Base-by-base conservation (phyloP, 2,113 vertebrate genomes). In the Apistogramma diplotaenia region DNA sequence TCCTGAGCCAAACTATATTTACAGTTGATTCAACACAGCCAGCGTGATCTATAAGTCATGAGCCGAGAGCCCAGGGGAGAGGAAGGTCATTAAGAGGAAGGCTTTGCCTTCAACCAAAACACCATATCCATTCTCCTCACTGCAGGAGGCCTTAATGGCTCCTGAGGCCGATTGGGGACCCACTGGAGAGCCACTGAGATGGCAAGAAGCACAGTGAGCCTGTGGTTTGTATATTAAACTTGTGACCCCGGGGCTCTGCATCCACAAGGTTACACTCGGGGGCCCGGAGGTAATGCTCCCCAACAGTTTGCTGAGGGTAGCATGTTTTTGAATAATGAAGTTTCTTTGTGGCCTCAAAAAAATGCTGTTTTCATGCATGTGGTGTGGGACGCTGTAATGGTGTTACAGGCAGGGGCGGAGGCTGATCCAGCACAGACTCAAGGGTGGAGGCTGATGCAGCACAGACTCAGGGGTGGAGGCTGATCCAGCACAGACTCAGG, bases 21-120 rank as follows among this genome's bases (percentile, higher is more conserved):
- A 91, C 92, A 89, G 85, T 89, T 83, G 76, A 89, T 87, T 75
- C 85, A 71, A 82, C 89, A 65, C 80, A 83, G 87, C 81, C 51
- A 23, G 18, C 51, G 78, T 78, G 60, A 88, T 92, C 87, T 55
- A 87, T 92, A 82, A 87, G 62, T 90, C 78, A 92, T 82, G 84
- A 90, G 88, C 80, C 4, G 13, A 11, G 59, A 79, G 76, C 88
- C 75, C 84, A 27, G 51, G 79, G 84, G 78, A 88, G 81, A 23
- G 7, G n/a, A 10, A 46, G 87, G 90, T 91, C 89, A 85, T 91
- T 91, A 91, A 57, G 76, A 16, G 1, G 67, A 56, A 40, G 81
- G 79, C 74, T 89, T 81, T 78, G 78, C 86, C 76, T 86, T 79
- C 77, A 80, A 82, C 79, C 82, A 78, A 76, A 87, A 83, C 82